Base-by-base conservation (phyloP, 2,888 invertebrate species). In the Nymphalis urticae region DNA sequence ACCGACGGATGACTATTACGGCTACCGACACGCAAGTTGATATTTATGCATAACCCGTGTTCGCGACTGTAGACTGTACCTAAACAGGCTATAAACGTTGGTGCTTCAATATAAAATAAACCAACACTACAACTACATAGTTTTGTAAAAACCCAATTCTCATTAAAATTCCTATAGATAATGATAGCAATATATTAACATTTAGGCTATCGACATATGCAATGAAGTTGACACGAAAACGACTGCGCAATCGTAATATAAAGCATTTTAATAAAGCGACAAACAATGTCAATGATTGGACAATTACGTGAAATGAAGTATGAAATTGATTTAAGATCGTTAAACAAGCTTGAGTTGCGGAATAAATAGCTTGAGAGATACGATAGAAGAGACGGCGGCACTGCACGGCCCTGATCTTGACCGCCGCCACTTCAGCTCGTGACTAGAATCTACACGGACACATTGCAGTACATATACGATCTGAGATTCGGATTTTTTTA, bases 391-490 rank as follows among this genome's bases (percentile, higher is more conserved):
- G 21, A 60, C 47, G 19, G 27, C 48, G 50, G 16, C 59, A 27
- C 58, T 21, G 42, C 24, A 47, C 69, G 70, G 63, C 72, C 67
- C 53, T 69, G 69, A 67, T 63, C 70, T 66, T 65, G 72, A 54
- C 72, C 68, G 54, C 17, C 4, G 58, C 47, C 50, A 3, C 61
- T 27, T 60, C 61, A 47, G 48, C 32, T 66, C 59, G 51, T 16
- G 32, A 19, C 21, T 21, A 36, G 56, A 54, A 36, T 51, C 19
- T 50, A 32, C 32, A 17, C 32, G 32, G 17, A 7, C 53, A 17
- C 9, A 27, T 17, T n/a, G 54, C 54, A n/a, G 17, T 32, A n/a
- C 17, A 17, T 16, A 32, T 17, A 32, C 17, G 8, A 56, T 13
- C 42, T 24, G 53, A 53, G 17, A 3, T 6, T 27, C 17, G 24